Evolutionary conservation across 2,888 invertebrate genomes (phyloP).

Genomic region (Erebia palarica): DNA sequence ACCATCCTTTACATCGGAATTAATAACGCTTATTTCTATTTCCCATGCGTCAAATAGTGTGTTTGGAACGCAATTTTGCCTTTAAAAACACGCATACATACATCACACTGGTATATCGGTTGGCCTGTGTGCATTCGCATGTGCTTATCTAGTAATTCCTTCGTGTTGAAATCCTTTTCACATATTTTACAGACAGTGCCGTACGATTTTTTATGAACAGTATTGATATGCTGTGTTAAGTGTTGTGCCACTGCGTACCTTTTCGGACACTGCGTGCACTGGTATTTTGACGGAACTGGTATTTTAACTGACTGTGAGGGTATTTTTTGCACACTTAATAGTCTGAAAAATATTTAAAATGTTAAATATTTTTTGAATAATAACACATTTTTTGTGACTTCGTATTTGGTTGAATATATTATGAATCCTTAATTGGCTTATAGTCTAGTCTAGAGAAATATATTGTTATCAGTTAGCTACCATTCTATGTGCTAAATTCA

Average conservation of each 20-base stretch:
- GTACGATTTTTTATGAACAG: constrained; percentile 40
- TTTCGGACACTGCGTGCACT: constrained; percentile 50
- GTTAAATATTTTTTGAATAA: neutral
- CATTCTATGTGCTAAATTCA: too few species aligned
- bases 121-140: constrained; percentile 46
- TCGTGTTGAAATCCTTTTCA: constrained; percentile 46
- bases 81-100: constrained; percentile 46
- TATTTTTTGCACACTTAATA: constrained; percentile 41
- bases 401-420: too few species aligned
- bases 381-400: too few species aligned
- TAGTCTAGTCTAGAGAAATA: too few species aligned
- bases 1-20: neutral
- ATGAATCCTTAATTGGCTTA: too few species aligned
- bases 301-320: constrained; percentile 38
- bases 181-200: constrained; percentile 45
- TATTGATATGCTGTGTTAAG: constrained; percentile 45
- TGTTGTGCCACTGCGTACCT: constrained; percentile 44
- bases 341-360: constrained; percentile 39
- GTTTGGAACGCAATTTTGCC: constrained; percentile 47
- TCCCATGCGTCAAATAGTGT: constrained; percentile 46
- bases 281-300: constrained; percentile 39
- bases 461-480: too few species aligned
- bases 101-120: constrained; percentile 46
- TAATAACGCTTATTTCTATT: constrained; percentile 33
- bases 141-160: constrained; percentile 46